Conservation (phyloP, 2,888 invertebrate genomes). For the Lasioglossum calceatum region DNA sequence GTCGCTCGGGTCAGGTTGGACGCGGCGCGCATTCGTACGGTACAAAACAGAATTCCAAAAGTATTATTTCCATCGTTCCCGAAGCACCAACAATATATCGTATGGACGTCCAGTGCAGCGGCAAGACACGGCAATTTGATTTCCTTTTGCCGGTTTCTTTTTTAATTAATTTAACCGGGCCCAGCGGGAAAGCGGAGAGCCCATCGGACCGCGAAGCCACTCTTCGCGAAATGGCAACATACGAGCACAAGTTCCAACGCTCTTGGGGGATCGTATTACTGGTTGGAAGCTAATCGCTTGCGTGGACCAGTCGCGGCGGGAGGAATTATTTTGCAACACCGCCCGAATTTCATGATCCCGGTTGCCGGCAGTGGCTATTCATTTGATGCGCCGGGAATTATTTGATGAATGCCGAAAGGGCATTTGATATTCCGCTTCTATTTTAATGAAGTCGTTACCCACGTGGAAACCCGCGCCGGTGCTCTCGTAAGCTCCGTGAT, state of each 20-base stretch:
- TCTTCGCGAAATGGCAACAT: neutral
- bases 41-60: neutral
- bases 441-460: neutral
- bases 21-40: neutral
- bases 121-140: neutral
- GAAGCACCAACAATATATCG: neutral
- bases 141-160: neutral
- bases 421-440: neutral
- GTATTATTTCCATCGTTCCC: neutral
- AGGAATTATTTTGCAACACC: slow-evolving; percentile 27
- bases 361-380: neutral
- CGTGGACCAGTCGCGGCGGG: neutral
- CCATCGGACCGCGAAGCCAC: neutral
- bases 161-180: neutral
- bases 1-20: neutral
- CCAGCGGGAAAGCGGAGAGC: neutral
- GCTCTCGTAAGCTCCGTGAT: neutral
- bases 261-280: neutral
- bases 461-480: neutral
- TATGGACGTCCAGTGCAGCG: neutral
- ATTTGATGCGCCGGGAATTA: slow-evolving; percentile 23
- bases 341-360: neutral
- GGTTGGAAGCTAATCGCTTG: neutral
- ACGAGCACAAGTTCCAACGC: neutral
- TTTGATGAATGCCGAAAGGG: slow-evolving; percentile 30